Conservation (phyloP, 2,113 vertebrate species). For the Lasiurus borealis region DNA sequence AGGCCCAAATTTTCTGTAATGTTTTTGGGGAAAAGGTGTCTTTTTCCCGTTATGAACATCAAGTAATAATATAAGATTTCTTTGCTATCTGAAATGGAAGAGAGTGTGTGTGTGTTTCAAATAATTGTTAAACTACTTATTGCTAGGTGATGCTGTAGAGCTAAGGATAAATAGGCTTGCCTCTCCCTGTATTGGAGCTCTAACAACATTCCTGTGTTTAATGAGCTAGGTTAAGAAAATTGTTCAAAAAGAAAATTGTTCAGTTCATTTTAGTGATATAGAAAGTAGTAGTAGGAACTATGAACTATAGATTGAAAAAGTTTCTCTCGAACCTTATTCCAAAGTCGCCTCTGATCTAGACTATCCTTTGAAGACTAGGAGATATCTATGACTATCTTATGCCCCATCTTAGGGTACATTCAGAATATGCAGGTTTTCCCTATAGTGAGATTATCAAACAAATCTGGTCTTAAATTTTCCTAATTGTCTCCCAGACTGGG, state of each 20-base stretch:
- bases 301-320: background rate
- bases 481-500: background rate
- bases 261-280: background rate
- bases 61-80: slow-evolving; percentile 14
- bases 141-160: background rate
- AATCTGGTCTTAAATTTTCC: slow-evolving; percentile 27
- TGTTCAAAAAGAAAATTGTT: slow-evolving; percentile 17
- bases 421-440: background rate
- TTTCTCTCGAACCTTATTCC: background rate
- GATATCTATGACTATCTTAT: background rate
- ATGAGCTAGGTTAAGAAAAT: slow-evolving; percentile 42
- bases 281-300: background rate
- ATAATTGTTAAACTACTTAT: slow-evolving; percentile 1
- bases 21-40: background rate
- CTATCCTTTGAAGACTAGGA: background rate
- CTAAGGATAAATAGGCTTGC: slow-evolving; percentile 20
- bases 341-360: slow-evolving; percentile 31
- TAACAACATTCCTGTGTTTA: slow-evolving; percentile 6
- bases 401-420: background rate
- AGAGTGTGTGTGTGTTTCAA: background rate
- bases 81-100: slow-evolving; percentile 4
- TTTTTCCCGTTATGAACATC: background rate
- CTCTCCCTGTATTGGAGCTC: slow-evolving; percentile 9
- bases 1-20: background rate
- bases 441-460: background rate